Conservation (phyloP, 2,888 invertebrate genomes). For the Nineta flava region DNA sequence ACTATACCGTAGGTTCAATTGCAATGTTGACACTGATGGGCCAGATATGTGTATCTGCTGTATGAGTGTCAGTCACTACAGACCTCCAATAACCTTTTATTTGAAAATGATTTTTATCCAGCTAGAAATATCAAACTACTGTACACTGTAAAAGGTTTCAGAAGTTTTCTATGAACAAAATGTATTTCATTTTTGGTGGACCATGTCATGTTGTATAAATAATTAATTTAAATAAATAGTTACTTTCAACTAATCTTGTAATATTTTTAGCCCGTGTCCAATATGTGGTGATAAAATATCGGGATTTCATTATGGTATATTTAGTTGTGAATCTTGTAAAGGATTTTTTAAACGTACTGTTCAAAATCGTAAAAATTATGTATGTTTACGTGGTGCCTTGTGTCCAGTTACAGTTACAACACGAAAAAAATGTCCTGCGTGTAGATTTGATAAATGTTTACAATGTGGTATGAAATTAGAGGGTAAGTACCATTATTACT, state of each 20-base stretch:
- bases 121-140: too few species aligned
- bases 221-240: too few species aligned
- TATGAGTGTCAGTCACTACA: too few species aligned
- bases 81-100: too few species aligned
- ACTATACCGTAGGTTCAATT: too few species aligned
- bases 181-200: too few species aligned
- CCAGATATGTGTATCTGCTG: too few species aligned
- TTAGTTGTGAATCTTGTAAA: slow-evolving; percentile 95
- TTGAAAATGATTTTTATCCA: too few species aligned
- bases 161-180: too few species aligned
- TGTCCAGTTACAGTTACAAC: slow-evolving; percentile 89
- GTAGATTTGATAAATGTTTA: slow-evolving; percentile 89
- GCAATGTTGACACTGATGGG: too few species aligned
- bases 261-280: slow-evolving; percentile 63
- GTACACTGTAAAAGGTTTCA: too few species aligned
- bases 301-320: slow-evolving; percentile 95
- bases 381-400: slow-evolving; percentile 76
- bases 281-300: slow-evolving; percentile 93
- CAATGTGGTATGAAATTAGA: slow-evolving; percentile 94
- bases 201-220: too few species aligned
- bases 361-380: slow-evolving; percentile 95
- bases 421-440: slow-evolving; percentile 92
- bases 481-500: slow-evolving; percentile 48
- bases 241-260: not conserved
- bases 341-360: slow-evolving; percentile 97